Percentiles rank a stretch among this genome's conserved stretches.
Evolutionary conservation across 2,888 invertebrate species (phyloP).

Genomic region (Phengaris alcon): DNA sequence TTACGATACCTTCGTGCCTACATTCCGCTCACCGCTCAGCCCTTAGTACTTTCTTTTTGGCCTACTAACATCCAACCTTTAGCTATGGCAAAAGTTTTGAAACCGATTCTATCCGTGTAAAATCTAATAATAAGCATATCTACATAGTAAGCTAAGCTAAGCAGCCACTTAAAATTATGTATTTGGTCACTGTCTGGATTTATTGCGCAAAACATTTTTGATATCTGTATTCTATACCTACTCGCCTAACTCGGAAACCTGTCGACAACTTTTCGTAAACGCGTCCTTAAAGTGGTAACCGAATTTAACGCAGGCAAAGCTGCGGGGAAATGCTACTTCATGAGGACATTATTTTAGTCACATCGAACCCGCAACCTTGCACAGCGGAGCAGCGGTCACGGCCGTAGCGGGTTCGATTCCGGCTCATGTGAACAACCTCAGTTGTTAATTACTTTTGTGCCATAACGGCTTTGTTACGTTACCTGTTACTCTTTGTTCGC

Average conservation of each 20-base stretch:
- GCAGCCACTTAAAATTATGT: too few relatives aligned
- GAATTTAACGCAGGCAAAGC: neutral
- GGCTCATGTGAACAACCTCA: constrained; percentile 9
- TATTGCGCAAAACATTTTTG: too few relatives aligned
- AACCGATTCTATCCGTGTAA: constrained; percentile 7
- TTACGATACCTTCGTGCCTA: constrained; percentile 13
- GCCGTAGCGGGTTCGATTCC: constrained; percentile 1
- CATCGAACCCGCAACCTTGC: neutral
- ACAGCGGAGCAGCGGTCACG: neutral
- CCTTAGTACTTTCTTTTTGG: constrained; percentile 45
- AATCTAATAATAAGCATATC: neutral
- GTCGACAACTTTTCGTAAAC: neutral
- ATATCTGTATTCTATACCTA: too few relatives aligned
- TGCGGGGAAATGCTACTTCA: neutral
- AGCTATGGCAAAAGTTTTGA: constrained; percentile 21
- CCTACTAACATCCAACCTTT: constrained; percentile 43
- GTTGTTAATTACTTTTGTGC: neutral
- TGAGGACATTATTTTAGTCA: neutral
- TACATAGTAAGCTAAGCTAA: too few relatives aligned
- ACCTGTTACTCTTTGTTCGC: neutral
- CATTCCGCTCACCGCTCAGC: constrained; percentile 36
- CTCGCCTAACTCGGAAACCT: too few relatives aligned
- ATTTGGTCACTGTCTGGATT: too few relatives aligned
- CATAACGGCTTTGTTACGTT: neutral
- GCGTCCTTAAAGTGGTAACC: neutral